phyloP scores from a whole-genome alignment of 2,797 vertebrate species.

The Anableps anableps region DNA sequence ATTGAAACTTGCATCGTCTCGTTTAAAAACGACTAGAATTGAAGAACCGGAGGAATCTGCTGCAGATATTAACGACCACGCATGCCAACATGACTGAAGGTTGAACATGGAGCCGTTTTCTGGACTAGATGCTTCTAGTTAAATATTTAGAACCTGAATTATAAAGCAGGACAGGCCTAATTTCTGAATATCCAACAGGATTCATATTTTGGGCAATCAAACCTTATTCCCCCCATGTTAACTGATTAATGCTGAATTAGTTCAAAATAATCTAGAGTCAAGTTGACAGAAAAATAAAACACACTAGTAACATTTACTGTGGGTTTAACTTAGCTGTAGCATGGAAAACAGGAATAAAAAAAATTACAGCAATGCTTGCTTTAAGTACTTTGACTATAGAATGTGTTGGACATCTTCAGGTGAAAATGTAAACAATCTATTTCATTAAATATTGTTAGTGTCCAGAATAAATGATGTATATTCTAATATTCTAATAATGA shows the following conservation, averaged over 20 bases:
- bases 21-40: fast-evolving
- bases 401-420: neutral
- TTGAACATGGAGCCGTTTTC: neutral
- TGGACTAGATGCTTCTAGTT: neutral
- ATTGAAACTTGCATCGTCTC: neutral
- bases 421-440: neutral
- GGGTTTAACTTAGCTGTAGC: neutral
- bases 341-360: neutral
- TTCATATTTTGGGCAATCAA: neutral
- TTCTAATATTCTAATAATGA: neutral
- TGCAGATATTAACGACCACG: too few relatives aligned
- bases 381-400: neutral
- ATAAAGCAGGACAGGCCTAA: neutral
- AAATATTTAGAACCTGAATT: neutral
- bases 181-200: neutral
- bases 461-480: neutral
- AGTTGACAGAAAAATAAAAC: neutral
- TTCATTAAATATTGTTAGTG: neutral
- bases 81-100: neutral
- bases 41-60: too few relatives aligned
- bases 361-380: neutral
- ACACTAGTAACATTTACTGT: neutral
- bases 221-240: neutral
- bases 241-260: neutral
- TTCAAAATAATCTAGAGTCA: neutral